Percentiles rank a stretch among this genome's conserved stretches.
Evolutionary conservation across 1,140 invertebrate genomes (phyloP).

Genomic region (Drosophila ananassae): DNA sequence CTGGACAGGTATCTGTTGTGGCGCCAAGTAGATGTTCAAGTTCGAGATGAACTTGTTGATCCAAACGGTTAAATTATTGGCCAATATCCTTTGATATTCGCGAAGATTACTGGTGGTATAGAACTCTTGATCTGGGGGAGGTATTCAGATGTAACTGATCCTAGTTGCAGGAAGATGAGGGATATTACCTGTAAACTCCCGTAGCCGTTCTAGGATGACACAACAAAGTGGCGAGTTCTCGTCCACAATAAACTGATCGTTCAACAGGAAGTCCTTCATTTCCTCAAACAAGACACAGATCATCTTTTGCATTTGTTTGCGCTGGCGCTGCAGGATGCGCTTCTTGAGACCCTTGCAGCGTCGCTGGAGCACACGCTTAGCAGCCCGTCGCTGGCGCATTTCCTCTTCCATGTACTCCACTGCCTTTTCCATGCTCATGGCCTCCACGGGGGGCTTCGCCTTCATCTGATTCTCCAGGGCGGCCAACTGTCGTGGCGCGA

Average conservation of each 20-base stretch:
- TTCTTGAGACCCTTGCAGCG: conserved; percentile 62
- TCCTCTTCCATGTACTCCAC: conserved; percentile 75
- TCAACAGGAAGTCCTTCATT: conserved; percentile 78
- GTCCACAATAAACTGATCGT: conserved; percentile 76
- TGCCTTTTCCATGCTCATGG: conserved; percentile 63
- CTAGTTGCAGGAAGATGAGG: not conserved
- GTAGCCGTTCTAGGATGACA: conserved; percentile 71
- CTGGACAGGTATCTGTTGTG: conserved; percentile 47
- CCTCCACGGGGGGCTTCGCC: conserved; percentile 58
- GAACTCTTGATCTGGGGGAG: conserved; percentile 68
- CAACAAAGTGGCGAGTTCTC: conserved; percentile 66
- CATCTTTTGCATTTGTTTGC: conserved; percentile 78
- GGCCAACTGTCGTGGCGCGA: conserved; percentile 41
- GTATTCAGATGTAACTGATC: not conserved
- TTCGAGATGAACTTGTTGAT: conserved; percentile 83
- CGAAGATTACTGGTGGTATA: conserved; percentile 76
- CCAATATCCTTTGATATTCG: conserved; percentile 73
- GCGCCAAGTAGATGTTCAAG: conserved; percentile 73
- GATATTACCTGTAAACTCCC: conserved; percentile 68
- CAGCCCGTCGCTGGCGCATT: conserved; percentile 55
- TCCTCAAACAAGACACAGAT: conserved; percentile 78
- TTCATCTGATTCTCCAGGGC: conserved; percentile 61
- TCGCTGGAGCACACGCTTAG: conserved; percentile 43
- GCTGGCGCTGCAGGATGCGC: conserved; percentile 64
- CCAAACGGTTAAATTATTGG: conserved; percentile 79